A percentile compares a stretch with the other conserved stretches of the same genome.
Evolutionary conservation across 2,888 invertebrate genomes (phyloP).

Genomic region (Nycteola revayana): DNA sequence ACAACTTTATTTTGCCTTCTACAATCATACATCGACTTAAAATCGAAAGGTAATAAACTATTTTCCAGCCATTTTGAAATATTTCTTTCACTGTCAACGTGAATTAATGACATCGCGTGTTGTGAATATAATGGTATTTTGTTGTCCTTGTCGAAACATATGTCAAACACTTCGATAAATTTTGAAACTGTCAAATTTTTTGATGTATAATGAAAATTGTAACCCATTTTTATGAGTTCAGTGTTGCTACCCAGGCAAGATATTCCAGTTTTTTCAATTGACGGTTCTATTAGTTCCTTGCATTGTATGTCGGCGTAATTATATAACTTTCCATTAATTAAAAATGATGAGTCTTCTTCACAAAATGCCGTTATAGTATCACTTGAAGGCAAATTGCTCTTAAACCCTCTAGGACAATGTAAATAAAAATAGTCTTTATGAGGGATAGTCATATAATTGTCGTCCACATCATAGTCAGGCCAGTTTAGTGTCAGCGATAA

Average conservation of each 20-base stretch:
- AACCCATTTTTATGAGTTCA: slow-evolving; percentile 41
- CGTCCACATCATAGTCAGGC: slow-evolving; percentile 22
- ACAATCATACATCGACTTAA: slow-evolving; percentile 42
- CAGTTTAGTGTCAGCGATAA: slow-evolving; percentile 21
- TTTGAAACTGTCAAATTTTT: not conserved
- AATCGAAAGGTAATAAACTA: slow-evolving; percentile 28
- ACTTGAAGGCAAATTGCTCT: slow-evolving; percentile 13
- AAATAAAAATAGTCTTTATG: slow-evolving; percentile 28
- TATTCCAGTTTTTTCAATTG: slow-evolving; percentile 18
- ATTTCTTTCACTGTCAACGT: slow-evolving; percentile 22
- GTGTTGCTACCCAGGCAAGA: slow-evolving; percentile 32
- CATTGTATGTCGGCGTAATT: slow-evolving; percentile 45
- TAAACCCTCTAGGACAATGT: slow-evolving; percentile 39
- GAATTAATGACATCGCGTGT: slow-evolving; percentile 24
- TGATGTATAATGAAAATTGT: too few species aligned
- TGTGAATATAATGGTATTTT: slow-evolving; percentile 41
- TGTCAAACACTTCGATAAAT: slow-evolving; percentile 39
- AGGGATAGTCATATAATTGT: slow-evolving; percentile 37
- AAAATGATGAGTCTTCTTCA: slow-evolving; percentile 30
- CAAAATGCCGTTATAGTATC: slow-evolving; percentile 34
- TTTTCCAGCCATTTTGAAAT: slow-evolving; percentile 31
- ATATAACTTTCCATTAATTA: slow-evolving; percentile 23
- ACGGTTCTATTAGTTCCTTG: slow-evolving; percentile 28
- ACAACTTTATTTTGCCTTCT: slow-evolving; percentile 31
- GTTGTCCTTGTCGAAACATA: slow-evolving; percentile 41